These are phyloP conservation scores for Bradypodion ventrale DNA, from an alignment of 2,797 vertebrate species.

Conservation along the genomic window DNA sequence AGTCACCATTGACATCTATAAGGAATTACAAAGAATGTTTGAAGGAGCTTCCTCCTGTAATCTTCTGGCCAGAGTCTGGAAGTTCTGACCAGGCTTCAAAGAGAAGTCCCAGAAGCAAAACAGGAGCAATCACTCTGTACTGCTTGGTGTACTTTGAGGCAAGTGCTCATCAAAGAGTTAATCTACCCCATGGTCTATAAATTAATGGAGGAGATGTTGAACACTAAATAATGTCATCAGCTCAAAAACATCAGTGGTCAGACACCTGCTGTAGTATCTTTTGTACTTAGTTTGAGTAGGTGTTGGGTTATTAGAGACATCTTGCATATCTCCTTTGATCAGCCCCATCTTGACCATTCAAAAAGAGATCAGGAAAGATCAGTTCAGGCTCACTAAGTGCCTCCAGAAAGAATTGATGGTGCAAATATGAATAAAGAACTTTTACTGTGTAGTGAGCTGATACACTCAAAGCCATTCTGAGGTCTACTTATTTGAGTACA, in stretches of 20 bases:
- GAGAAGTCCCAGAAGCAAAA: background rate
- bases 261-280: background rate
- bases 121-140: background rate
- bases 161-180: too few species aligned
- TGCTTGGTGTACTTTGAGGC: background rate
- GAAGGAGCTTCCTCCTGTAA: background rate
- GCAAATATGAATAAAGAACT: background rate
- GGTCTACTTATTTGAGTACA: background rate
- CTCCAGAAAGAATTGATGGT: background rate
- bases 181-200: too few species aligned
- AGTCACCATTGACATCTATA: background rate
- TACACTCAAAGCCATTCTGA: background rate
- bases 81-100: background rate
- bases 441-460: background rate
- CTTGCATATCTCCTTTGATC: background rate
- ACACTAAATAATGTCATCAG: too few species aligned
- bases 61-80: background rate
- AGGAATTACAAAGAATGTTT: background rate
- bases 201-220: background rate
- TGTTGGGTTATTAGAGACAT: background rate
- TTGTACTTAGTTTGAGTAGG: background rate
- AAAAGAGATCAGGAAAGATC: background rate
- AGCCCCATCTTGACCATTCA: background rate
- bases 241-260: background rate
- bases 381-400: background rate